These are phyloP conservation scores for Paracanthobrama guichenoti DNA, from an alignment of 2,113 vertebrate species.

Conservation along the genomic window DNA sequence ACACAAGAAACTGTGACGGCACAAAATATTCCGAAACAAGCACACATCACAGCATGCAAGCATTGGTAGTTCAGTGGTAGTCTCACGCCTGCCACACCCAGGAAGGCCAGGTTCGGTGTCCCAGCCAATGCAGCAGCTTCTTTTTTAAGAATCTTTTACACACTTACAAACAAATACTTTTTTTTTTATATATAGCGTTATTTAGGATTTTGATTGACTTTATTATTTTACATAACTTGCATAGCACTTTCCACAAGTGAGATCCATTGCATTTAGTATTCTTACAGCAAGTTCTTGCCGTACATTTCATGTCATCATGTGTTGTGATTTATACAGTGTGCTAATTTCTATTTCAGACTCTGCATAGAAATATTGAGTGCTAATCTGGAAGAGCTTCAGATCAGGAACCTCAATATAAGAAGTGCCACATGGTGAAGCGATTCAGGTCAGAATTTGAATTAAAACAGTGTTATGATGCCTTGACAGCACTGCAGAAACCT, in stretches of 20 bases:
- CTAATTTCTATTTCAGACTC: neutral
- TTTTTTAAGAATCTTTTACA: neutral
- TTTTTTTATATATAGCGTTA: neutral
- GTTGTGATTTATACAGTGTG: neutral
- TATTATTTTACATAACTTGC: neutral
- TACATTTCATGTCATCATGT: no score
- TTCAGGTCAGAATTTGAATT: neutral
- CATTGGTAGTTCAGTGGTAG: conserved; percentile 55
- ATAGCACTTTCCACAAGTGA: neutral
- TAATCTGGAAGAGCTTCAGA: neutral
- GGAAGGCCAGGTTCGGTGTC: conserved; percentile 54
- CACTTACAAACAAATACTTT: neutral
- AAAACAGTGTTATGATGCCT: neutral
- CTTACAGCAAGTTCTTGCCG: neutral
- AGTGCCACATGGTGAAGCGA: neutral
- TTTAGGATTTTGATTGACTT: no score
- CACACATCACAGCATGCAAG: accelerated
- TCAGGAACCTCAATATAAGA: neutral
- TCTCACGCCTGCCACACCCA: conserved; percentile 51
- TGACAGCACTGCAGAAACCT: neutral
- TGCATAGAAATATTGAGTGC: neutral
- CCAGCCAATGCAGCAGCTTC: conserved; percentile 37
- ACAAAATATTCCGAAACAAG: accelerated
- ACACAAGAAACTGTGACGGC: accelerated
- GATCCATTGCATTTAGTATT: neutral